Conservation (phyloP, 2,113 vertebrate genomes). For the Tyto alba region DNA sequence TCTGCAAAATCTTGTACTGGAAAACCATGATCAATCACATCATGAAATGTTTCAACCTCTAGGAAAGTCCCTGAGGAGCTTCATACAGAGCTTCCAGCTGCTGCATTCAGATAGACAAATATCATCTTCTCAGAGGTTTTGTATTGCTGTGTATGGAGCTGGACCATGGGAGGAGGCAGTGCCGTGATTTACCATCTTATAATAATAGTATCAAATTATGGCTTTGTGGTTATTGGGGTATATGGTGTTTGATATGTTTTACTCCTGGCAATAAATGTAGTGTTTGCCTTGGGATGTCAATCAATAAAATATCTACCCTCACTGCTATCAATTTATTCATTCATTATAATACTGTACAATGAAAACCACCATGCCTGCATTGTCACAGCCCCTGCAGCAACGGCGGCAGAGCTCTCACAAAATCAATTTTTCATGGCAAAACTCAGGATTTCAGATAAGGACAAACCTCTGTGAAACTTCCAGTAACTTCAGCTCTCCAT, state of each 20-base stretch:
- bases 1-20: neutral
- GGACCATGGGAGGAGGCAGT: neutral
- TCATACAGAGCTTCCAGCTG: neutral
- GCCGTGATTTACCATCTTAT: neutral
- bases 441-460: neutral
- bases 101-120: neutral
- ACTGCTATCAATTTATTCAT: neutral
- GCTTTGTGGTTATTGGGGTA: neutral
- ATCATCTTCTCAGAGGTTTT: neutral
- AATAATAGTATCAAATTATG: neutral
- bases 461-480: neutral
- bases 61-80: neutral
- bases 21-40: neutral
- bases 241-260: neutral
- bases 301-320: conserved; percentile 16
- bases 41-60: neutral
- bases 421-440: neutral
- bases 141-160: neutral
- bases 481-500: neutral
- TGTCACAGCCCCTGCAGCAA: neutral
- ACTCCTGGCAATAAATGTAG: neutral
- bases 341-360: neutral
- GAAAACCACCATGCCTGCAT: neutral
- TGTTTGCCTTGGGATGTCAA: neutral
- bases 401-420: neutral